Evolutionary conservation across 2,888 invertebrate genomes (phyloP), one percentile per base, ranked within the genome.

Genomic region (Callyntrura guangdongensis): DNA sequence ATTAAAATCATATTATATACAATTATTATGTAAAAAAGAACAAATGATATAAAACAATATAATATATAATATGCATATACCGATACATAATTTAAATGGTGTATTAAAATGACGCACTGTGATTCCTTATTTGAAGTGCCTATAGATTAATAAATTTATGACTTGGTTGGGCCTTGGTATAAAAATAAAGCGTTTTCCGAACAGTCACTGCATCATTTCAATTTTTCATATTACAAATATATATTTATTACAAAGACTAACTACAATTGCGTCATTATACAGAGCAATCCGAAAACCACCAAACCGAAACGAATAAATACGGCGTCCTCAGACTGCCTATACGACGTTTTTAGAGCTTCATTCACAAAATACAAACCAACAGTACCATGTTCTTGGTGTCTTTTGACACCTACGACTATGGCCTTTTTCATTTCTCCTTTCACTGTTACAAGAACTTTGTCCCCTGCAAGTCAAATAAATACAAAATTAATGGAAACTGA

Each of bases 371-470:
- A n/a, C n/a, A n/a, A n/a, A n/a, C n/a, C n/a, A n/a, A n/a, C n/a
- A n/a, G 98, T 96, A 95, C 97, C 97, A 0, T 97, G 95, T 87
- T 96, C 96, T 95, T 99, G 99, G 84, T 96, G 97, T 94, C 98
- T 97, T 94, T 97, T 98, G 79, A 98, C 95, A 0, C 99, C 99
- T 1, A 98, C 98, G 36, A 98, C 96, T 92, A 98, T 97, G 5
- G 97, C 99, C 95, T 98, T 98, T 94, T 98, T 98, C 96, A 98
- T 99, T 95, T 99, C 97, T 4, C 99, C 99, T 95, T 98, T 98
- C 92, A 99, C 98, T 2, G 99, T 98, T 14, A 99, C 97, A 94
- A 99, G 95, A 6, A 99, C 97, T 95, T 96, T 97, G 95, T 99
- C 99, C 20, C 98, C 98, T 94, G 96, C 14, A 67, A 22, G 12